These are phyloP conservation scores for Nemotelus nigrinus DNA, from an alignment of 2,888 invertebrate genomes.

Conservation along the genomic window DNA sequence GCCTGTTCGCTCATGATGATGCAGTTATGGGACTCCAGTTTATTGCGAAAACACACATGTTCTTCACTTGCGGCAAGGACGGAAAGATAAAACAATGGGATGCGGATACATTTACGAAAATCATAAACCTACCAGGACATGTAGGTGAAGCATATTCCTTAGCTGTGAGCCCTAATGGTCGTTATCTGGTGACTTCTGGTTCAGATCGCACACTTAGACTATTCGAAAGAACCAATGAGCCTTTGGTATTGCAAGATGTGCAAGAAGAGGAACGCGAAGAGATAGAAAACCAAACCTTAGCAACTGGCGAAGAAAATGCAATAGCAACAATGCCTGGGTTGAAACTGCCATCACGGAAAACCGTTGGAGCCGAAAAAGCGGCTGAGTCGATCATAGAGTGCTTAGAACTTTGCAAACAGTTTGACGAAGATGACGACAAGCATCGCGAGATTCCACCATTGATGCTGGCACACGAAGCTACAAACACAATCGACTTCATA, in stretches of 20 bases:
- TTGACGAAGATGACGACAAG: conserved; percentile 60
- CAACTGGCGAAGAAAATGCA: conserved; percentile 76
- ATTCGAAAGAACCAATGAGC: conserved; percentile 86
- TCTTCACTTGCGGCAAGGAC: conserved; percentile 94
- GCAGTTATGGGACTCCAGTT: conserved; percentile 91
- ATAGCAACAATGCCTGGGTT: conserved; percentile 79
- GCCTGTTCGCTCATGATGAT: conserved; percentile 96
- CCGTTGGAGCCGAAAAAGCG: conserved; percentile 65
- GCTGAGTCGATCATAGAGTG: conserved; percentile 94
- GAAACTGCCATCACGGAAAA: conserved; percentile 84
- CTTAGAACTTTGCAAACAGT: conserved; percentile 77
- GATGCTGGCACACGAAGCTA: conserved; percentile 81
- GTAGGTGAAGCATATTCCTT: conserved; percentile 81
- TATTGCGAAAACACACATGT: conserved; percentile 89
- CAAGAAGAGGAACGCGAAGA: conserved; percentile 87
- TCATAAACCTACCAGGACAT: conserved; percentile 89
- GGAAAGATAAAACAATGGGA: conserved; percentile 98
- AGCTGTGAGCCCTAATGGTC: conserved; percentile 82
- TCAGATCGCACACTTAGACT: conserved; percentile 88
- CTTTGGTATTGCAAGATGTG: conserved; percentile 91
- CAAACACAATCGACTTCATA: conserved; percentile 81
- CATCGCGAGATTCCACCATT: conserved; percentile 74
- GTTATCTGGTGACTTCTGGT: conserved; percentile 81
- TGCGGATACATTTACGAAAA: conserved; percentile 88
- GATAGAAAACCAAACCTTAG: conserved; percentile 72